Percentiles rank a stretch among this genome's conserved stretches.
Evolutionary conservation across 2,113 vertebrate genomes (phyloP).

Genomic region (Colinus virginianus): DNA sequence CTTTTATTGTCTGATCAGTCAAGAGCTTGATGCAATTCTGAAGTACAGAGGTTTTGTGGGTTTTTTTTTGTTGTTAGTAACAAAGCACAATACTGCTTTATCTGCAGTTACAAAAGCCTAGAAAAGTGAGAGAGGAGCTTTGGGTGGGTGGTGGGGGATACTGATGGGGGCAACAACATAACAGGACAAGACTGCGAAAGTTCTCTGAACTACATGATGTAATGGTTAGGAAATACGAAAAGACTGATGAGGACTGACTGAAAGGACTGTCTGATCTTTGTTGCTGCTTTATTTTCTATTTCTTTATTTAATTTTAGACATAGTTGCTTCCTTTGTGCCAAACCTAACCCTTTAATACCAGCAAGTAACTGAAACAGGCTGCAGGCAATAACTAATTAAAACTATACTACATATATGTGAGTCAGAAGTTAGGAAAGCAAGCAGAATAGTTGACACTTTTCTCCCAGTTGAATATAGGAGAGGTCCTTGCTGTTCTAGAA

Average conservation of each 20-base stretch:
- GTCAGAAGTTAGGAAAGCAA: not conserved
- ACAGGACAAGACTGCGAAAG: not conserved
- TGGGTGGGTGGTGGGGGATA: not conserved
- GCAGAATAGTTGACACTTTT: not conserved
- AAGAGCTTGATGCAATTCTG: not conserved
- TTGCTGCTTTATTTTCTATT: not conserved
- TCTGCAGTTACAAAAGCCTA: not conserved
- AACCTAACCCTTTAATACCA: not conserved
- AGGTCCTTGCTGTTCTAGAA: not conserved
- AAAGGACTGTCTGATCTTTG: not conserved
- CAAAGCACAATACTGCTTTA: not conserved
- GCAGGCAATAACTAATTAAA: not conserved
- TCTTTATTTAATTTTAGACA: not conserved
- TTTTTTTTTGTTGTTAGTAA: not conserved
- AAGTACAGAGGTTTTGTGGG: not conserved
- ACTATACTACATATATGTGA: not conserved
- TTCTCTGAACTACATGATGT: not conserved
- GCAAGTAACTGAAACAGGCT: not conserved
- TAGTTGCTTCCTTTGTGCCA: not conserved
- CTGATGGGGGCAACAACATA: not conserved
- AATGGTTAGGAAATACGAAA: not conserved
- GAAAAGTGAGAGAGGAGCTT: not conserved
- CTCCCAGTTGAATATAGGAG: not conserved
- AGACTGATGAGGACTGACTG: not conserved
- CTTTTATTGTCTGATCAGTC: not conserved